Base-by-base conservation (phyloP, 2,113 vertebrate species). In the Heterotis niloticus region DNA sequence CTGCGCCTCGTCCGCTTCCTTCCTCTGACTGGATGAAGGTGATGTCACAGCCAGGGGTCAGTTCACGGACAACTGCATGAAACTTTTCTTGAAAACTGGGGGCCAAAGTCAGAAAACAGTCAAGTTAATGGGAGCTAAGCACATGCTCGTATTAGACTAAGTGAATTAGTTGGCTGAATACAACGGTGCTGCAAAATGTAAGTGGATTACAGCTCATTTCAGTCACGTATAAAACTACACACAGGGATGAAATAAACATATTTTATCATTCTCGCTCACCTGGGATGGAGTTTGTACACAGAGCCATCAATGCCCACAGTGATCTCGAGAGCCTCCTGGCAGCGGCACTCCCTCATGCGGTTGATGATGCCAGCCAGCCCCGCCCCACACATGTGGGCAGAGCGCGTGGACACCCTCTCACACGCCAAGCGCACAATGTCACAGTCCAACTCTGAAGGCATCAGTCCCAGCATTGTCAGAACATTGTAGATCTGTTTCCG, bases 21-120 rank as follows among this genome's bases (percentile, higher is more conserved):
- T 99, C 98, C 81, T 99, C 94, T 0, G 96, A 98, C 84, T 98
- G 94, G 84, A 99, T 93, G 92, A 99, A 99, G 79, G 94, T 94
- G 88, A 98, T 96, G 79, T 99, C 94, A 12, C 96, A 97, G 88
- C 90, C 89, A 0, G 96, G 97, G 0, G 96, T 92, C 82, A 99
- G 90, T 80, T 95, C 92, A 81, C 92, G 84, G 23, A 99, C 96
- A 0, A 92, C 87, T 79, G 93, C 88, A 0, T 98, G 96, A 90
- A 98, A 99, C 69, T 91, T 91, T 34, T 97, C 93, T 84, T 97
- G 94, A 90, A 99, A 99, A 83, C 98, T 99, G 89, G 0, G n/a
- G 62, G 0, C 51, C 4, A 54, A 11, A 70, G 10, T 60, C 52
- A 44, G 57, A 69, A 76, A 56, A 10, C 29, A 67, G 4, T 64